These are phyloP conservation scores for Apotomis turbidana DNA, from an alignment of 2,888 invertebrate genomes.

Conservation along the genomic window DNA sequence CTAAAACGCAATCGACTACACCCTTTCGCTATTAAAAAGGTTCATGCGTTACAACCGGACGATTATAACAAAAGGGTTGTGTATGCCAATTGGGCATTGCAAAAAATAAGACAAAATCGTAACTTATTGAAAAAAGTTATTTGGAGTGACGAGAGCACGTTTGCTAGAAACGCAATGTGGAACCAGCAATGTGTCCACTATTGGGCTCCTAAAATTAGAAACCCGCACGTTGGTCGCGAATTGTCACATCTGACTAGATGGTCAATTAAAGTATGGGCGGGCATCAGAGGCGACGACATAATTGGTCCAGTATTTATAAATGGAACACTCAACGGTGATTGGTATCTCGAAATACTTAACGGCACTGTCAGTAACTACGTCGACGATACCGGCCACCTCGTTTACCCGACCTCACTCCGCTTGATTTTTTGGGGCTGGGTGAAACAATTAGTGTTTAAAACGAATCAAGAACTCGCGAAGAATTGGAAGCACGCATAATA, in stretches of 20 bases:
- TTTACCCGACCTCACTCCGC: no score
- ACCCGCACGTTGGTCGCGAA: slow-evolving; percentile 18
- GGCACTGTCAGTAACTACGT: background rate
- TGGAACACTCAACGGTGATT: slow-evolving; percentile 2
- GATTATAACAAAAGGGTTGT: slow-evolving; percentile 4
- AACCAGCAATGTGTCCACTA: slow-evolving; percentile 12
- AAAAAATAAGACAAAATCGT: slow-evolving; percentile 13
- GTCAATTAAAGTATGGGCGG: slow-evolving; percentile 1
- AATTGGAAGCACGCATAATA: no score
- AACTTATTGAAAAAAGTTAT: slow-evolving; percentile 9
- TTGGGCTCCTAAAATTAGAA: slow-evolving; percentile 20
- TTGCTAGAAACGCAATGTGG: slow-evolving; percentile 15
- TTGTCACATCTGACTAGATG: slow-evolving; percentile 13
- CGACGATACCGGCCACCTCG: no score
- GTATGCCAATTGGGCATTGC: background rate
- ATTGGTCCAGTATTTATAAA: slow-evolving; percentile 12
- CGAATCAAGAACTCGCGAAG: no score
- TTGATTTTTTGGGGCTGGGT: no score
- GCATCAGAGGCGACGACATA: slow-evolving; percentile 9
- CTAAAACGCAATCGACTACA: slow-evolving; percentile 13
- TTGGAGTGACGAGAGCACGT: slow-evolving; percentile 12
- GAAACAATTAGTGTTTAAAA: no score
- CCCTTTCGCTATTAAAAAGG: slow-evolving; percentile 8
- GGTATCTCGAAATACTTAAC: slow-evolving; percentile 9
- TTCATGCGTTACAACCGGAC: slow-evolving; percentile 6